Conservation (phyloP, 1,140 invertebrate species). For the Asobara japonica region DNA sequence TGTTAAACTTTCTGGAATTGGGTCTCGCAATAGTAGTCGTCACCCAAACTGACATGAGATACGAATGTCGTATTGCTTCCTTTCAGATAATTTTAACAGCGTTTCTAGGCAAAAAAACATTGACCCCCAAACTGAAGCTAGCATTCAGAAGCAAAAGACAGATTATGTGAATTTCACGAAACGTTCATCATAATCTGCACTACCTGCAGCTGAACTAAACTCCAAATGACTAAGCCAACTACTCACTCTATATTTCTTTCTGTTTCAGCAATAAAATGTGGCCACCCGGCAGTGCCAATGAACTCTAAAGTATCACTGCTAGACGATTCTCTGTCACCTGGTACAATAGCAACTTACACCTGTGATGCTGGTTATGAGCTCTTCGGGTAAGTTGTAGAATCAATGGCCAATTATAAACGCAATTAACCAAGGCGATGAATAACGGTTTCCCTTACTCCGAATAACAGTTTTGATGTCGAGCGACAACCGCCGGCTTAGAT, state of each 20-base stretch:
- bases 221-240: neutral
- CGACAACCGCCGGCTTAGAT: neutral
- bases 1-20: no score
- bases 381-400: slow-evolving; percentile 71
- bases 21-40: no score
- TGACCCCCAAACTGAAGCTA: no score
- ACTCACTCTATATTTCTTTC: neutral
- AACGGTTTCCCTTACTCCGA: slow-evolving; percentile 12
- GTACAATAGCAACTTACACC: slow-evolving; percentile 78
- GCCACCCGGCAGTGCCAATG: slow-evolving; percentile 83
- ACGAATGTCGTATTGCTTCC: no score
- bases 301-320: slow-evolving; percentile 77
- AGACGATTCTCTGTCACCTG: slow-evolving; percentile 66
- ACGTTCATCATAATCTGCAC: no score
- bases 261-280: slow-evolving; percentile 69
- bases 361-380: slow-evolving; percentile 86
- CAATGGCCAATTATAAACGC: slow-evolving; percentile 18
- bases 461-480: neutral
- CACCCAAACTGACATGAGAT: no score
- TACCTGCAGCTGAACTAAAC: no score
- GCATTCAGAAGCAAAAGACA: no score
- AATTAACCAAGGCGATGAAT: slow-evolving; percentile 26
- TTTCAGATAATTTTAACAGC: no score
- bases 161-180: no score
- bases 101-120: no score